Base-by-base conservation (phyloP, 1,140 invertebrate species). In the Bombus breviceps region DNA sequence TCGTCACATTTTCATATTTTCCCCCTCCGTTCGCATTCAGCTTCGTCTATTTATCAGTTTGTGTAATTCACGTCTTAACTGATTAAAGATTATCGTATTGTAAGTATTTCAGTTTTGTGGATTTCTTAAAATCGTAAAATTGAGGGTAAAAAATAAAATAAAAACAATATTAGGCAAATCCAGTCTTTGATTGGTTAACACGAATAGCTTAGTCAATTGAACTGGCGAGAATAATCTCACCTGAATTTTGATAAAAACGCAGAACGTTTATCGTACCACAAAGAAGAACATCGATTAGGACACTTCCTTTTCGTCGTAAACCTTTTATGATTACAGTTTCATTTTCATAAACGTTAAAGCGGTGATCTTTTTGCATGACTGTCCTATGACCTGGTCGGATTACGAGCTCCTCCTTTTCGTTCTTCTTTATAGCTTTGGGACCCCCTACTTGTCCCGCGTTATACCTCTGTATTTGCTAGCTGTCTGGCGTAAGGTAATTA, bases 241-340 rank as follows among this genome's bases (percentile, higher is more conserved):
- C 15, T 22, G 64, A n/a, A 59, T 79, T 59, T 78, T 32, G 76
- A 34, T 47, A 84, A 72, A 80, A 64, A 83, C 82, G 43, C 13
- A n/a, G 66, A 34, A 22, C 75, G 18, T 53, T 43, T 64, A 15
- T n/a, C 6, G 15, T 68, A 34, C 62, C 68, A 41, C 62, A 59
- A 39, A 57, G 59, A 71, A 79, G 81, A 47, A 69, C 28, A 71
- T 13, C 47, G 53, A 32, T 41, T 62, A 62, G 25, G 76, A 62
- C 28, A n/a, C 28, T 62, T 84, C 71, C 68, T 72, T 77, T 69
- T 92, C 88, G 92, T 92, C 91, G 93, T 95, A 93, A 95, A 89
- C 83, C 91, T 93, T 95, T 95, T 95, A 95, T 91, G 94, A 95
- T 95, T 95, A 95, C 94, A 93, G 93, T 95, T 95, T 95, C 92